Evolutionary conservation across 2,113 vertebrate genomes (phyloP), one percentile per base, ranked within the genome.

Genomic region (Fulica atra): DNA sequence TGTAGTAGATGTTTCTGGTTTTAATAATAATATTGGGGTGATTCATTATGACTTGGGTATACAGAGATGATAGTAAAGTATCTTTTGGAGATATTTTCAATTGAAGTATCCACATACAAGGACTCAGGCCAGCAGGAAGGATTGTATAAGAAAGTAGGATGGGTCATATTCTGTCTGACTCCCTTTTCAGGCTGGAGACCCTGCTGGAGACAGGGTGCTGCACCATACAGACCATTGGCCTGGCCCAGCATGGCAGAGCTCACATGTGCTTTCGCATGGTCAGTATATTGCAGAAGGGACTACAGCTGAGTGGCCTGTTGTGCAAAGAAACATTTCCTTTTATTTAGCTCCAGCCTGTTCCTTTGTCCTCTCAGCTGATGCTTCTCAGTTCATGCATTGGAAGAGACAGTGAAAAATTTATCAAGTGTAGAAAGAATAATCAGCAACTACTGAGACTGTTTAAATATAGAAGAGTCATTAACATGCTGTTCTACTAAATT

Each of bases 391-490:
- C 10, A 28, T 7, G 21, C 48, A 60, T 33, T 66, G 19, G 29
- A 93, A 85, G 50, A 82, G 24, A 25, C 16, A 9, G 38, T 88
- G n/a, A 77, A 96, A 93, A 92, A 69, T 51, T 48, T 68, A 71
- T 91, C 29, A 74, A 36, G 7, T 14, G 8, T 48, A 19, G 59
- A 63, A 93, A 69, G 74, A 73, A 42, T 44, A 72, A 42, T 66
- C 44, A 33, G 19, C 40, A 82, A 28, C 25, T 77, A n/a, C 7
- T 79, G 40, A 23, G 35, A 59, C 56, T 13, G 6, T 60, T 92
- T 74, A 81, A 90, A 51, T 24, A 36, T 56, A 57, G 63, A 86
- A 65, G 33, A 69, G 40, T 56, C 2, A 1, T 85, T 86, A 61
- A 56, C 19, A 29, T 82, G 79, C 46, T 65, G 54, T 53, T 89